Evolutionary conservation across 92 coral and sea anemone species (phyloP).

Genomic region (Isaurus tuberculatus): DNA sequence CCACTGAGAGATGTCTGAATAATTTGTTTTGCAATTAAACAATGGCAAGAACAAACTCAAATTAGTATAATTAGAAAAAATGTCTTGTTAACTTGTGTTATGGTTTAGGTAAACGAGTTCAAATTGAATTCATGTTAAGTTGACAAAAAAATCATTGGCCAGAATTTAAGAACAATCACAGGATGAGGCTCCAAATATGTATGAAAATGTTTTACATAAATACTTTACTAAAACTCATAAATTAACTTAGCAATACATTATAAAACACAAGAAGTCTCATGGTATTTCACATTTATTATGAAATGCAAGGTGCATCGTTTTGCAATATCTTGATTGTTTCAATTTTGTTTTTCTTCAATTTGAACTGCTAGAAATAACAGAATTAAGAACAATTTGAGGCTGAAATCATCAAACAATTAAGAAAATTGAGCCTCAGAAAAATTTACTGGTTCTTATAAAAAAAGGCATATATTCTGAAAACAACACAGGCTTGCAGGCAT

Average conservation of each 20-base stretch:
- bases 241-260: too few relatives aligned
- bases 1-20: slow-evolving; percentile 31
- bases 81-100: slow-evolving; percentile 30
- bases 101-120: slow-evolving; percentile 23
- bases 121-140: slow-evolving; percentile 28
- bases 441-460: not conserved
- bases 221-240: too few relatives aligned
- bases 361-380: not conserved
- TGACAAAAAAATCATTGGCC: slow-evolving; percentile 14
- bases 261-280: too few relatives aligned
- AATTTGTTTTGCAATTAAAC: slow-evolving; percentile 33
- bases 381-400: not conserved
- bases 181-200: too few relatives aligned
- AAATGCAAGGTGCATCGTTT: too few relatives aligned
- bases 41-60: slow-evolving; percentile 8
- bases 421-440: too few relatives aligned
- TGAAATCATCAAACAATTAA: too few relatives aligned
- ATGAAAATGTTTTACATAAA: too few relatives aligned
- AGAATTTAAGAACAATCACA: slow-evolving; percentile 13
- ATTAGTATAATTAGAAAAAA: slow-evolving; percentile 8
- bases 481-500: slow-evolving; percentile 13
- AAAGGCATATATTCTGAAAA: slow-evolving; percentile 2
- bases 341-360: too few relatives aligned
- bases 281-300: too few relatives aligned
- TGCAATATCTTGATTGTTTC: too few relatives aligned